Evolutionary conservation across 2,888 invertebrate genomes (phyloP).

Genomic region (Priocnemis perturbator): DNA sequence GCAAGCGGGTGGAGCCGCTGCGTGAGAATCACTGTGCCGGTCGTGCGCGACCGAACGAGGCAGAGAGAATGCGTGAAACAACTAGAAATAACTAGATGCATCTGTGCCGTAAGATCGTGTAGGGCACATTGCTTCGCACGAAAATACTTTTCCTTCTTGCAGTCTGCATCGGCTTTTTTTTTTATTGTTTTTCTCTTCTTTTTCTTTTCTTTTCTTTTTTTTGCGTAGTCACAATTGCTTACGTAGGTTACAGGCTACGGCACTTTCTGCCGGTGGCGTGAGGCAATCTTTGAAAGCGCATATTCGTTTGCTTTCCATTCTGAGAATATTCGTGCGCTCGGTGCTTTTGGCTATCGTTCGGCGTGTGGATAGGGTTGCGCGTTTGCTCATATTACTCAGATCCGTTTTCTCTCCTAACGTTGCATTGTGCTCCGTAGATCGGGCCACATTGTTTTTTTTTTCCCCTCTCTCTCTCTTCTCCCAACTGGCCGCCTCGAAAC

Average conservation of each 20-base stretch:
- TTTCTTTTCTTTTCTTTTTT: background rate
- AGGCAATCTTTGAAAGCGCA: too few species aligned
- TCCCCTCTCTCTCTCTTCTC: background rate
- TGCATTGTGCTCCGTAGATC: constrained; percentile 51
- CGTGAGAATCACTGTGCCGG: constrained; percentile 37
- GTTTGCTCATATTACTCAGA: constrained; percentile 1
- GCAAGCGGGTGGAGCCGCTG: background rate
- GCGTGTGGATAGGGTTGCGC: constrained; percentile 9
- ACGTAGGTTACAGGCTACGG: too few species aligned
- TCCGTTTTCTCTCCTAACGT: constrained; percentile 46
- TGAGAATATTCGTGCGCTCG: too few species aligned
- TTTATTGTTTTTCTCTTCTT: background rate
- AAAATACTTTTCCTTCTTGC: background rate
- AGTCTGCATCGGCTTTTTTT: background rate
- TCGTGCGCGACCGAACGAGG: constrained; percentile 34
- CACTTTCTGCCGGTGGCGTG: too few species aligned
- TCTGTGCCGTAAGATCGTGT: constrained; percentile 10
- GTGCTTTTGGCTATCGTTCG: background rate
- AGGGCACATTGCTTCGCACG: too few species aligned
- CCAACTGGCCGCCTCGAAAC: constrained; percentile 43
- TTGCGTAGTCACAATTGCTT: too few species aligned
- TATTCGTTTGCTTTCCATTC: too few species aligned
- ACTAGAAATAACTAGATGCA: constrained; percentile 15
- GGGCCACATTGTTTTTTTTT: constrained; percentile 16
- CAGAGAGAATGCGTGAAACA: constrained; percentile 6